These are phyloP conservation scores for Opisthograptis luteolata DNA, from an alignment of 2,888 invertebrate genomes.

Conservation along the genomic window DNA sequence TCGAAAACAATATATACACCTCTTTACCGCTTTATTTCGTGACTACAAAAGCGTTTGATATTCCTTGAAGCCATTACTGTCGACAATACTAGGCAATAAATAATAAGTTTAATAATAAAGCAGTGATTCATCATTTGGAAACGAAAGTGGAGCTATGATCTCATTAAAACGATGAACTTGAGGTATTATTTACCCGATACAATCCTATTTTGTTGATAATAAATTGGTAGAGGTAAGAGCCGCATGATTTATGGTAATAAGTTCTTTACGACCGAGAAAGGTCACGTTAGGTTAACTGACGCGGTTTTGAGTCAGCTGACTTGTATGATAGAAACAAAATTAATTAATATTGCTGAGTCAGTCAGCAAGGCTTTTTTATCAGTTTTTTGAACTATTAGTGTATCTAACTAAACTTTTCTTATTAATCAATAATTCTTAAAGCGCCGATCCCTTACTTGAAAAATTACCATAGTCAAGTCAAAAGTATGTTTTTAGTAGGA, in stretches of 20 bases:
- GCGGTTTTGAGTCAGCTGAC: conserved; percentile 1
- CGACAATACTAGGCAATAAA: too few species aligned
- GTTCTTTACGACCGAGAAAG: conserved; percentile 9
- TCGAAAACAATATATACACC: conserved; percentile 15
- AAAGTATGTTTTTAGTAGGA: too few species aligned
- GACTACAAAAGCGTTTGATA: conserved; percentile 26
- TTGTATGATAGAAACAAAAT: conserved; percentile 1
- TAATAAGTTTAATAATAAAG: conserved; percentile 19
- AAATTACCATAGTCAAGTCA: too few species aligned
- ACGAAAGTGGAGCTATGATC: conserved; percentile 14
- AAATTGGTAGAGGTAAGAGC: conserved; percentile 10
- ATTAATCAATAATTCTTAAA: too few species aligned
- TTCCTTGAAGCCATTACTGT: conserved; percentile 25
- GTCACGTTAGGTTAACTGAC: conserved; percentile 10
- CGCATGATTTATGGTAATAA: conserved; percentile 15
- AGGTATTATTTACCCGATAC: conserved; percentile 8
- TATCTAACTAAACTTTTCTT: too few species aligned
- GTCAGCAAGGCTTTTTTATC: not conserved
- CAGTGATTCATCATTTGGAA: conserved; percentile 26
- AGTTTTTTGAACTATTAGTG: not conserved
- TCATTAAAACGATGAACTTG: conserved; percentile 19
- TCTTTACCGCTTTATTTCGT: conserved; percentile 24
- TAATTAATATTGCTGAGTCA: not conserved
- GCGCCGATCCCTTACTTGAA: too few species aligned
- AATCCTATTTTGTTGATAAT: conserved; percentile 5